Conservation (phyloP, 2,113 vertebrate genomes). For the Corynorhinus townsendii region DNA sequence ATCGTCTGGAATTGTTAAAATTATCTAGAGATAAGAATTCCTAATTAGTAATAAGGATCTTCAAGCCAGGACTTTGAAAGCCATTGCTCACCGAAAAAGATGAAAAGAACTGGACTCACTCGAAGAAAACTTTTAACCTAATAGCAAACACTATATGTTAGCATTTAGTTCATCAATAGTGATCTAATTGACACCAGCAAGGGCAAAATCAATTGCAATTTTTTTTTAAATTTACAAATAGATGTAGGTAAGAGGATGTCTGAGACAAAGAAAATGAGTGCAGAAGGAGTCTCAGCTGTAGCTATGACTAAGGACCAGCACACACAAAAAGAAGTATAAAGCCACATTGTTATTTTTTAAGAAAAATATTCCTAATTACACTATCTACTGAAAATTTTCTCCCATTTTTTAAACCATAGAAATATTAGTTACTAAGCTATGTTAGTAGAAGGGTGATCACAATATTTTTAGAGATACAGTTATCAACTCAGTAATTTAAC, state of each 20-base stretch:
- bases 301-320: neutral
- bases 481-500: neutral
- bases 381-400: neutral
- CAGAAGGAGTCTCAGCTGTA: neutral
- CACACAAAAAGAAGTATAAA: neutral
- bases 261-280: neutral
- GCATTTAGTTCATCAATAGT: slow-evolving; percentile 16
- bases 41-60: slow-evolving; percentile 54
- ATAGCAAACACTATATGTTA: neutral
- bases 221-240: slow-evolving; percentile 1
- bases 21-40: slow-evolving; percentile 48
- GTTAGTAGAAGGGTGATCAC: neutral
- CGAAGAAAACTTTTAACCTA: slow-evolving; percentile 55
- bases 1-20: slow-evolving; percentile 22
- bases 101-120: slow-evolving; percentile 25
- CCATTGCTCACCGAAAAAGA: slow-evolving; percentile 44
- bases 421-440: neutral
- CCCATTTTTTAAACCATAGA: neutral
- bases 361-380: neutral
- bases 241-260: neutral
- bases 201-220: slow-evolving; percentile 1
- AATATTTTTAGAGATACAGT: neutral
- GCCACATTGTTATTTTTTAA: neutral
- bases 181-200: slow-evolving; percentile 48
- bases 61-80: slow-evolving; percentile 45